Conservation (phyloP, 2,888 invertebrate genomes). For the Sussaba pulchella region DNA sequence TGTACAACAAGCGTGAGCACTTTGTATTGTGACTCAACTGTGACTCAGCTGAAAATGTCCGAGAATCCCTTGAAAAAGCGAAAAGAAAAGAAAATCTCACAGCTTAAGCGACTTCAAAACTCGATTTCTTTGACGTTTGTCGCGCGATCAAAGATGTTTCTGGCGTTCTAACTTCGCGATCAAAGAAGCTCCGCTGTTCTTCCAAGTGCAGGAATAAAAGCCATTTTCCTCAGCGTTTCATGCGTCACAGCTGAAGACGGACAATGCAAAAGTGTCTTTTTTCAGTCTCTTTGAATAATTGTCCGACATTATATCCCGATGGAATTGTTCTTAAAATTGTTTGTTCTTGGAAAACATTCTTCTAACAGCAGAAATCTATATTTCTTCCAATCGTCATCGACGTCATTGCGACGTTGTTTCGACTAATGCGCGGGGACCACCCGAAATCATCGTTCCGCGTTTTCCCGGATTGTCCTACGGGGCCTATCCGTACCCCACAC, state of each 20-base stretch:
- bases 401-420: slow-evolving; percentile 26
- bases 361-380: too few relatives aligned
- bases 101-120: background rate
- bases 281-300: background rate
- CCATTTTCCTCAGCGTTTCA: background rate
- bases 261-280: slow-evolving; percentile 4
- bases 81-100: too few relatives aligned
- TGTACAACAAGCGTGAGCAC: too few relatives aligned
- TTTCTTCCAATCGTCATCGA: slow-evolving; percentile 58
- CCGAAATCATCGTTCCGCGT: slow-evolving; percentile 22
- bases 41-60: slow-evolving; percentile 12
- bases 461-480: slow-evolving; percentile 54
- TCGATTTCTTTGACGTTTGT: background rate
- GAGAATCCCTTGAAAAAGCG: background rate
- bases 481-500: slow-evolving; percentile 20
- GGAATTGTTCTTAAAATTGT: too few relatives aligned
- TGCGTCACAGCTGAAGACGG: slow-evolving; percentile 6
- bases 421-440: slow-evolving; percentile 1
- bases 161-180: background rate
- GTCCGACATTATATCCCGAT: background rate
- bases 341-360: too few relatives aligned
- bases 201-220: background rate
- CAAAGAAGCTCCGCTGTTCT: background rate
- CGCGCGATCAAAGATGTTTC: background rate
- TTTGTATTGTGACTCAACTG: too few relatives aligned